These are phyloP conservation scores for Sarcophaga subvicina DNA, from an alignment of 2,888 invertebrate genomes.

Conservation along the genomic window DNA sequence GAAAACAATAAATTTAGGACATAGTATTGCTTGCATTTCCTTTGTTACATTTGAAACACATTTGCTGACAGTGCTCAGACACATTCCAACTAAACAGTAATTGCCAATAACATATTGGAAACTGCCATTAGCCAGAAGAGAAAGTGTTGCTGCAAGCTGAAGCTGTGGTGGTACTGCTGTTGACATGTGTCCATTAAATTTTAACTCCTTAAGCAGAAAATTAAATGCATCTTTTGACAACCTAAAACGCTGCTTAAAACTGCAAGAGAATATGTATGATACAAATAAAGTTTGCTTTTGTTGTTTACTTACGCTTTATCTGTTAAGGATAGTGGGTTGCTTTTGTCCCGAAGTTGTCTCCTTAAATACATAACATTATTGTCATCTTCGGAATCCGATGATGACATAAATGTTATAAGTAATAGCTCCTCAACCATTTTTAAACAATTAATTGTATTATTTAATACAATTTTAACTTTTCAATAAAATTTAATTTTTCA, in stretches of 20 bases:
- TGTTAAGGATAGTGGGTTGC: background rate
- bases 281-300: too few species aligned
- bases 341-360: background rate
- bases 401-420: too few species aligned
- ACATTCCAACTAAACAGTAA: background rate
- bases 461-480: too few species aligned
- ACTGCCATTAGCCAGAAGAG: conserved; percentile 5
- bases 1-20: background rate
- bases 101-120: background rate
- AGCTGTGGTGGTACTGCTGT: conserved; percentile 1
- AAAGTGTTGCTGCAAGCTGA: background rate
- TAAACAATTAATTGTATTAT: too few species aligned
- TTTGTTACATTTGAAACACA: too few species aligned
- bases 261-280: background rate
- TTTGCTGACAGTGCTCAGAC: background rate
- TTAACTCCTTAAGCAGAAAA: background rate
- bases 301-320: too few species aligned
- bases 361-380: too few species aligned
- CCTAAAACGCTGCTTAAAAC: conserved; percentile 9
- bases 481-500: too few species aligned
- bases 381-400: too few species aligned
- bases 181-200: conserved; percentile 14
- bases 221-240: background rate
- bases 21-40: too few species aligned
- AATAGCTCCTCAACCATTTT: too few species aligned